Evolutionary conservation across 2,888 invertebrate genomes (phyloP).

Genomic region (Noctua janthina): DNA sequence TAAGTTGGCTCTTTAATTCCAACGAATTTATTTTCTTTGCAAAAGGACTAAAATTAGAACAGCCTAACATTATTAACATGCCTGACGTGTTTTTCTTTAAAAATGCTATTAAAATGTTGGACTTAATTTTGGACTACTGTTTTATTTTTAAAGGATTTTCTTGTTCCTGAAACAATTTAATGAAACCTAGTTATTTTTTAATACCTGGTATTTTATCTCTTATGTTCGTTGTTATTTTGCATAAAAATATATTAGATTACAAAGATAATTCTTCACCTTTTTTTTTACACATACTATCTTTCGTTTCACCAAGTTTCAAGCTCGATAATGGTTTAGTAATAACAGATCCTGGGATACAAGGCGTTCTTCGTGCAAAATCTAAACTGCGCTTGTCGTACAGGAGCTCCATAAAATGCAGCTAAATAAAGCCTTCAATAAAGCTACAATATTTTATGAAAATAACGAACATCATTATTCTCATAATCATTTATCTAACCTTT

Average conservation of each 20-base stretch:
- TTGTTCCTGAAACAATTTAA: neutral
- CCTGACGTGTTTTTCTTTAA: neutral
- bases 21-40: neutral
- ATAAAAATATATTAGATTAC: neutral
- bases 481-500: neutral
- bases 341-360: neutral
- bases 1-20: neutral
- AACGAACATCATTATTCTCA: neutral
- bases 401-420: neutral
- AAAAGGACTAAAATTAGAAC: neutral
- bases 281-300: neutral
- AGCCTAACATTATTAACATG: neutral
- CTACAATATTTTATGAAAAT: constrained; percentile 13
- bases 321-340: neutral
- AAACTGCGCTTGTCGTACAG: neutral
- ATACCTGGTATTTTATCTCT: neutral
- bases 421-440: neutral
- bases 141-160: neutral
- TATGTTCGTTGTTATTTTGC: constrained; percentile 14
- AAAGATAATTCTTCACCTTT: neutral
- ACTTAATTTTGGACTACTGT: neutral
- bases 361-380: neutral
- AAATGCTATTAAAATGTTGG: neutral
- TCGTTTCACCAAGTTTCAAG: neutral
- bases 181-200: neutral